Base-by-base conservation (phyloP, 2,797 vertebrate genomes). In the Alfaro cultratus region DNA sequence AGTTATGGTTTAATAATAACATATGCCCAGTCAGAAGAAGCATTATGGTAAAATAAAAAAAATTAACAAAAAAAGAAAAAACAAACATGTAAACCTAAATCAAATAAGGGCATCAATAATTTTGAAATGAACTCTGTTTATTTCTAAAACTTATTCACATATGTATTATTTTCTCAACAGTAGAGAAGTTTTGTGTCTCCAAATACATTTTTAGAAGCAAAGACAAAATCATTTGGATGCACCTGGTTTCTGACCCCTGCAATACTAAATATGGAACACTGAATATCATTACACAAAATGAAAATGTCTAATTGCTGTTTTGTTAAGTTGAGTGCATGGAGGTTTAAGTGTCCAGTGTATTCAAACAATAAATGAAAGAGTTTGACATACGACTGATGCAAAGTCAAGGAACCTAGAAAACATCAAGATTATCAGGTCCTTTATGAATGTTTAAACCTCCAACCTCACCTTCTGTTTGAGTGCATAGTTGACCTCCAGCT, bases 401-500 rank as follows among this genome's bases (percentile, higher is more conserved):
- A 57, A 57, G 23, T 57, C 55, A n/a, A 29, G 11, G 55, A 57
- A n/a, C 26, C 26, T 12, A 29, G 55, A 29, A 57, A 57, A 29
- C 1, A 57, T 10, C 53, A 57, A n/a, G 4, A 57, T 13, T 26
- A 26, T 55, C 26, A 57, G 53, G 53, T 18, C 53, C 4, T 4
- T 12, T n/a, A 12, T 29, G n/a, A 60, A 60, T 12, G 12, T 60
- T 29, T 29, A 60, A 57, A 13, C 55, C n/a, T 57, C 10, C 55
- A 29, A 31, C 29, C 95, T 96, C 93, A 98, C 98, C 96, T 99
- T 99, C 94, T 99, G 98, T 94, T 99, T 99, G 87, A 99, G 96
- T 78, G 97, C 97, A 29, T 98, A 99, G 95, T 98, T 99, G 92
- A 99, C 98, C 93, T 99, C 98, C 91, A 99, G 95, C 90, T 99